A percentile compares a stretch with the other conserved stretches of the same genome.
Conservation (phyloP, 53 echinoderm and acorn worm species). For the Temnopleurus reevesii region DNA sequence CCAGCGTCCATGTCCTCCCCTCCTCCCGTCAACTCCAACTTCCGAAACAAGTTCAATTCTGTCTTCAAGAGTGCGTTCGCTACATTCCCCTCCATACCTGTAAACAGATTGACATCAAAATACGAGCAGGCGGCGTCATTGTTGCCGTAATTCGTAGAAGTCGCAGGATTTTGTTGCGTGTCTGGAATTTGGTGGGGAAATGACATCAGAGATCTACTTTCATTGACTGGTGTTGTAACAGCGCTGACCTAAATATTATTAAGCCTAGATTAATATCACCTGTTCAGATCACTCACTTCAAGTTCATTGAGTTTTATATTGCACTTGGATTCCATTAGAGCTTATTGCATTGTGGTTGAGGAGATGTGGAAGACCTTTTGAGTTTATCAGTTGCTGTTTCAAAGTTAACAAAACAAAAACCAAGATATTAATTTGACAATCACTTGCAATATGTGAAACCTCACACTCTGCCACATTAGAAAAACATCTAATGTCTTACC, state of each 20-base stretch:
- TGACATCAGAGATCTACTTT: conserved; percentile 22
- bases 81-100: conserved; percentile 19
- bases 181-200: background rate
- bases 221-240: background rate
- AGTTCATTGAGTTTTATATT: background rate
- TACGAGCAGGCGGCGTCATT: background rate
- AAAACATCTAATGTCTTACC: no score
- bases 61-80: background rate
- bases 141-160: conserved; percentile 6
- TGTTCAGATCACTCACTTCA: background rate
- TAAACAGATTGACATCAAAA: background rate
- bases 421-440: no score
- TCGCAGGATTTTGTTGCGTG: background rate
- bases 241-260: conserved; percentile 15
- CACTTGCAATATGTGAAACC: no score
- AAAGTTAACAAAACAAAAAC: no score
- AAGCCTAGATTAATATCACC: background rate
- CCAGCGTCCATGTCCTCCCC: background rate
- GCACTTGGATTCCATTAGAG: background rate
- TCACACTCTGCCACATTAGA: no score
- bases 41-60: conserved; percentile 1
- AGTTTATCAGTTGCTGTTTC: no score
- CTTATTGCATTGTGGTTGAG: background rate
- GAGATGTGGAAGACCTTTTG: background rate
- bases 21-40: background rate